Evolutionary conservation across 1,140 invertebrate species (phyloP), one percentile per base, ranked within the genome.

Genomic region (Drosophila tristis): DNA sequence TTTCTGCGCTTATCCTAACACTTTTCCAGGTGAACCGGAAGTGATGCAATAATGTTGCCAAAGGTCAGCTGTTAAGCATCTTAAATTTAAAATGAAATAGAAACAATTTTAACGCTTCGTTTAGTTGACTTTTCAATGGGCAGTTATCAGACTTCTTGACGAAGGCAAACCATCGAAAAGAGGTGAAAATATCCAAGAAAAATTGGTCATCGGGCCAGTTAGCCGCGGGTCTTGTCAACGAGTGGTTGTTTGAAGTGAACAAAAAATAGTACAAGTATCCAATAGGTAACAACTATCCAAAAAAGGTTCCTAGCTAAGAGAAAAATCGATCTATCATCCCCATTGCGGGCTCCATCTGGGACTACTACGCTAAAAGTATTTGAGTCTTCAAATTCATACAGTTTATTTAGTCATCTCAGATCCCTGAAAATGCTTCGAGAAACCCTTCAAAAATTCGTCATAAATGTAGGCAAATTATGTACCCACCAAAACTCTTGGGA

Each of bases 51-150:
- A 39, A 13, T 39, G 35, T 23, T 71, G 20, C 7, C 31, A 58
- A 71, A 71, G 67, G 67, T 50, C 67, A 70, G 67, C 53, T 35
- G 51, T 20, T 71, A 74, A 74, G 71, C 72, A 57, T 39, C 45
- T 74, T 74, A 74, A 55, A 45, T 29, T 25, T 13, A 58, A 8
- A 45, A 20, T 39, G 42, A 58, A 68, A 68, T 26, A 43, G 26
- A 61, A 49, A 42, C 61, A 35, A 20, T 67, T 70, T 25, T n/a
- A 58, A 39, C 53, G 56, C 16, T 78, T 62, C 57, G 56, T 80
- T 54, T 47, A 42, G 48, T 44, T 35, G 31, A 20, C 31, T 53
- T 64, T 64, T 86, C 74, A 86, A 86, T 86, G 82, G 62, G 51
- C 64, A 42, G 31, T 86, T 70, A 62, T 65, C 16, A 43, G 81